Base-by-base conservation (phyloP, 2,888 invertebrate species). In the Nipponacmea schrenckii region DNA sequence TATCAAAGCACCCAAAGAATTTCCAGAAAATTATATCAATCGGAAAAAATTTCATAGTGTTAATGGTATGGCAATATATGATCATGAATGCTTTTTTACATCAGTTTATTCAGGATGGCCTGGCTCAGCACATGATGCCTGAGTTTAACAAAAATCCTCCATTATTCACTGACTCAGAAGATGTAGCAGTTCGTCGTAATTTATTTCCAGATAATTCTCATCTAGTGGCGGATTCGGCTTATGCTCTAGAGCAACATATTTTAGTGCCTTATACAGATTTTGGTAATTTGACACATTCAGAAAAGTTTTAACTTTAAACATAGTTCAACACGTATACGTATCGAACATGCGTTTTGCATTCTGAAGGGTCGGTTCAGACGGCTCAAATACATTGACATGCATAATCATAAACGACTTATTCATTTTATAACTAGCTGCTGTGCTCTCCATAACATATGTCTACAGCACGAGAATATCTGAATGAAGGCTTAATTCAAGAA, bases 271-370 rank as follows among this genome's bases (percentile, higher is more conserved):
- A 56, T 20, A 56, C n/a, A 56, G 56, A 56, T 56, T 56, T 56
- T 56, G n/a, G 56, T 24, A 56, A 50, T 50, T 50, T 50, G 50
- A 20, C 56, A 56, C 56, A 56, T 56, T 56, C n/a, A 56, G 56
- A 56, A 56, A 56, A 56, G 14, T 20, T 20, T 10, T 56, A 56
- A 56, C 56, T 56, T 56, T n/a, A 56, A 56, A 56, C 56, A 56
- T n/a, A 56, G 56, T 56, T 56, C 56, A 56, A 56, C 56, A 24
- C 56, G 56, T 14, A 56, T 56, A 20, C 56, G 56, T 20, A 56
- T 56, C 56, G 56, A 56, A 24, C 20, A 56, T 56, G 56, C 56
- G n/a, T 56, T 50, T 50, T 7, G 50, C 20, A 50, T 50, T 50
- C 50, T 50, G 20, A 50, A 50, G 15, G 50, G 50, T 10, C 14